Base-by-base conservation (phyloP, 2,888 invertebrate genomes). In the Ganaspis brasiliensis region DNA sequence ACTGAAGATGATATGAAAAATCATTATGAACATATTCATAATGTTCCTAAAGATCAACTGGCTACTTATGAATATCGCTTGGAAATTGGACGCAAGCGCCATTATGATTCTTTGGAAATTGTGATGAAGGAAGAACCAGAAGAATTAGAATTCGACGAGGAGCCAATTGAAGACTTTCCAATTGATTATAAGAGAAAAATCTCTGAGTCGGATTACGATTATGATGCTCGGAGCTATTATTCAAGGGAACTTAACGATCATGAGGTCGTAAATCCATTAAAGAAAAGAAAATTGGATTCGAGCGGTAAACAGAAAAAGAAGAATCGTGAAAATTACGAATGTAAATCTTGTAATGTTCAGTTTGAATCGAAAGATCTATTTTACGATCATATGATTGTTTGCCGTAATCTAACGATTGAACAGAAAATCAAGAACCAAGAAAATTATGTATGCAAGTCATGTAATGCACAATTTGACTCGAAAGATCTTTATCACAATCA, bases 1-100 rank as follows among this genome's bases (percentile, higher is more conserved):
- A 92, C 91, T 4, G 93, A 93, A 79, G 89, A 91, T 3, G 92
- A 93, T 57, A 87, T 93, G n/a, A 91, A 92, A 72, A 85, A 89
- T 71, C 94, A 94, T 82, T 92, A 92, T 79, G 92, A 92, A 59
- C 88, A 88, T 2, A 83, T 89, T 9, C 93, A 93, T 72, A 90
- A 90, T 55, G 88, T 91, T 5, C 85, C 89, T 0, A 91, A 90
- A 75, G 91, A 91, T 74, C 91, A 91, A 55, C 79, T 91, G 3
- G 88, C 89, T 9, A 86, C 88, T 3, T 89, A 88, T 26, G 90
- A 91, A 74, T 88, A 87, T 52, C 85, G 88, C 31, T 80, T 89
- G 35, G 89, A 90, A 12, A 83, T 85, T 9, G 81, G 83, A 6
- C 76, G 77, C 16, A 81, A 77, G 12, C 81, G 72, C 87, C 75